phyloP scores from a whole-genome alignment of 2,888 invertebrate species.

The Clunio marinus region DNA sequence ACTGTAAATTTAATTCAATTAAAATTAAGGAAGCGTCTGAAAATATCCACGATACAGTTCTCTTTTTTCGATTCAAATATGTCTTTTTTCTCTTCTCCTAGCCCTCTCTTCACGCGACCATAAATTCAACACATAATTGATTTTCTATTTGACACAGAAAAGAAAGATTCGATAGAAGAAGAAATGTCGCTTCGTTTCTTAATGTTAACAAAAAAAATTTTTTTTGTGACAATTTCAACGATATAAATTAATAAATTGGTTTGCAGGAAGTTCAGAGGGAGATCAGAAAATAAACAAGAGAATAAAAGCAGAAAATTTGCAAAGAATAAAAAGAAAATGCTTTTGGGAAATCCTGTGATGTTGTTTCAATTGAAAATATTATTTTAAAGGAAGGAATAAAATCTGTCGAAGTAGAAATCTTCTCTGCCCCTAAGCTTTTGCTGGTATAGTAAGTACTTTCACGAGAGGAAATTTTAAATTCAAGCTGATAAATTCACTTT shows the following conservation, averaged over 20 bases:
- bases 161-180: background rate
- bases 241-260: constrained; percentile 10
- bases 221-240: background rate
- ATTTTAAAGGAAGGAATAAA: too few species aligned
- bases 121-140: constrained; percentile 5
- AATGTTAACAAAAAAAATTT: background rate
- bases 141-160: background rate
- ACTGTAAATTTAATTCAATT: constrained; percentile 10
- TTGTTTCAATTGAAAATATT: too few species aligned
- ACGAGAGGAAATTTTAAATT: too few species aligned
- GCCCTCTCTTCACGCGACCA: background rate
- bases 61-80: background rate
- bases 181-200: background rate
- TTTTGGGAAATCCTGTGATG: too few species aligned
- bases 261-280: background rate
- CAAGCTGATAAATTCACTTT: too few species aligned
- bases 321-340: background rate
- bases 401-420: too few species aligned
- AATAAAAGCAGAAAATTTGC: background rate
- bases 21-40: background rate
- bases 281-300: background rate
- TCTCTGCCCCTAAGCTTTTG: too few species aligned
- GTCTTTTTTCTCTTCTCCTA: background rate
- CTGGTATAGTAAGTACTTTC: too few species aligned
- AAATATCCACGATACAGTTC: background rate